Base-by-base conservation (phyloP, 2,113 vertebrate species). In the Tautogolabrus adspersus region DNA sequence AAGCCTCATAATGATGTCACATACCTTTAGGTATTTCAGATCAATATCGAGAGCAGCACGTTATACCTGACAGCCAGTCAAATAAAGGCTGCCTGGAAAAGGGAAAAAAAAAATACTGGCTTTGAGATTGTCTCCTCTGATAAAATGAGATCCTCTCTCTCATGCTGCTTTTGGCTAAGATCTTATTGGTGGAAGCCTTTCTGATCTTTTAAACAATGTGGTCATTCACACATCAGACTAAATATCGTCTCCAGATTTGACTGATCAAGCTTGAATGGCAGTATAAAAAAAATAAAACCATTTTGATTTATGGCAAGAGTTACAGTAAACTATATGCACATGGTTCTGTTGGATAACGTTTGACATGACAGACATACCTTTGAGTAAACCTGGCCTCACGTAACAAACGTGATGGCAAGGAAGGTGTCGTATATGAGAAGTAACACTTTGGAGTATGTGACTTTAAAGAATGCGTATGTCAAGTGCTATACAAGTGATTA, bases 1-100 rank as follows among this genome's bases (percentile, higher is more conserved):
- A 93, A 67, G 86, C 81, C 88, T 95, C 93, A 93, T 95, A 90
- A 95, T 95, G 92, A 94, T 93, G 91, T 93, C 93, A 94, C 90
- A 94, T 93, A 91, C 88, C 91, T 94, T 90, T 90, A 93, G 94
- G 93, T 94, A 87, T 89, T 93, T 79, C 81, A 89, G 90, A 93
- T 94, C 93, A 93, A 92, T 91, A 94, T 93, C 66, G 40, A 87
- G 89, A 93, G 87, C 89, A 84, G 64, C 19, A 61, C 75, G 84
- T 70, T 86, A 75, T 85, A 93, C 72, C 91, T 93, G 93, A 88
- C 86, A 91, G 90, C 73, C 88, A 84, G 88, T 90, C 89, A 94
- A 93, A 95, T 95, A 94, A 94, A 91, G 74, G 75, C 87, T 77
- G 69, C 40, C 83, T 76, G 69, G 70, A 81, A 85, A 84, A 81